These are phyloP conservation scores for Lindbergichthys nudifrons DNA, from an alignment of 2,797 vertebrate genomes.

Conservation along the genomic window DNA sequence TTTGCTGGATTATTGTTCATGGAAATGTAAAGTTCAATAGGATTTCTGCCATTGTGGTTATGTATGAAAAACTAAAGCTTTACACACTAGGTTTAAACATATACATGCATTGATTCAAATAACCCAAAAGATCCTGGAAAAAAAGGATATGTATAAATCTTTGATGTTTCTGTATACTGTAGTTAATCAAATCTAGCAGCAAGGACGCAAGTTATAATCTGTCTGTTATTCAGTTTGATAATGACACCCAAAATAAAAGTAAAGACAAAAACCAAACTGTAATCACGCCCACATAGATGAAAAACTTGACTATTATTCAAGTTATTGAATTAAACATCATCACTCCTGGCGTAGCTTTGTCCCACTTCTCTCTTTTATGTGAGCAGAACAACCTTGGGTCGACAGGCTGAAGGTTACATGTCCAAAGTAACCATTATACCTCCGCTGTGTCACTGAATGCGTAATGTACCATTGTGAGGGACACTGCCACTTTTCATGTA, in stretches of 20 bases:
- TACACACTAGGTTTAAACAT: not conserved
- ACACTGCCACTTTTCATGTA: constrained; percentile 69
- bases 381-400: constrained; percentile 53
- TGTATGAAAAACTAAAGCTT: not conserved
- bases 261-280: not conserved
- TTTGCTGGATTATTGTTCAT: not conserved
- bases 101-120: not conserved
- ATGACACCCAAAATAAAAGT: constrained; percentile 13
- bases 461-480: constrained; percentile 59
- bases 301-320: not conserved
- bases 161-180: constrained; percentile 4
- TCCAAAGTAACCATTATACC: constrained; percentile 57
- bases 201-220: constrained; percentile 8
- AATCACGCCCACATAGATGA: not conserved
- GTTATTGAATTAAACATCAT: constrained; percentile 26
- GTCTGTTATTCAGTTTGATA: not conserved
- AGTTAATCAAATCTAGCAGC: constrained; percentile 5
- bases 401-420: constrained; percentile 56
- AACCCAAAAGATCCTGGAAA: not conserved
- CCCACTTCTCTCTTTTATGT: constrained; percentile 7
- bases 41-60: constrained; percentile 1
- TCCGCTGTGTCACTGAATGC: constrained; percentile 48
- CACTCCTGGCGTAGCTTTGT: constrained; percentile 6
- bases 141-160: not conserved
- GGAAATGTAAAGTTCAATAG: not conserved